Evolutionary conservation across 2,888 invertebrate genomes (phyloP).

Genomic region (Dynastes maya): DNA sequence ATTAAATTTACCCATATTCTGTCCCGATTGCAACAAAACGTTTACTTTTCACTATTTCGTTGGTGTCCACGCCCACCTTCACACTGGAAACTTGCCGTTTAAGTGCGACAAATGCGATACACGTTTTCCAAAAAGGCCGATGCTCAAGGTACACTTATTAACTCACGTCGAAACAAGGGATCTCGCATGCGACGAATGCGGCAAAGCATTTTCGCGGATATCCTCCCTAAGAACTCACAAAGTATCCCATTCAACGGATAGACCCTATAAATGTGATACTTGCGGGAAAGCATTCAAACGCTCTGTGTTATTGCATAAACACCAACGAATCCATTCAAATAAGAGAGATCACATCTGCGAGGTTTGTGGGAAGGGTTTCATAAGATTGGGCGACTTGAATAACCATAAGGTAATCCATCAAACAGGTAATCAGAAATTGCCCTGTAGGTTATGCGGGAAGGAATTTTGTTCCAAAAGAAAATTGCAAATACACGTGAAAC

Average conservation of each 20-base stretch:
- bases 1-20: constrained; percentile 5
- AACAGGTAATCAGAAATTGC: neutral
- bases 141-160: constrained; percentile 8
- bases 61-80: constrained; percentile 1
- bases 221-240: neutral
- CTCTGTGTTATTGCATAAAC: neutral
- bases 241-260: neutral
- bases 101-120: constrained; percentile 20
- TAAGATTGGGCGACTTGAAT: neutral
- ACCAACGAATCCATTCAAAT: neutral
- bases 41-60: constrained; percentile 17
- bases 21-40: constrained; percentile 14
- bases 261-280: constrained; percentile 7
- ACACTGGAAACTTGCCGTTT: constrained; percentile 25
- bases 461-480: neutral
- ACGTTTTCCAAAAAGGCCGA: neutral
- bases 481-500: neutral
- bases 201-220: constrained; percentile 10
- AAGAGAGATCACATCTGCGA: constrained; percentile 17
- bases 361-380: constrained; percentile 8
- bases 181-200: constrained; percentile 19
- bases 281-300: constrained; percentile 1
- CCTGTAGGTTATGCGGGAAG: neutral
- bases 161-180: neutral
- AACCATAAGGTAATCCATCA: neutral